Conservation (phyloP, 2,797 vertebrate genomes). For the Semotilus atromaculatus region DNA sequence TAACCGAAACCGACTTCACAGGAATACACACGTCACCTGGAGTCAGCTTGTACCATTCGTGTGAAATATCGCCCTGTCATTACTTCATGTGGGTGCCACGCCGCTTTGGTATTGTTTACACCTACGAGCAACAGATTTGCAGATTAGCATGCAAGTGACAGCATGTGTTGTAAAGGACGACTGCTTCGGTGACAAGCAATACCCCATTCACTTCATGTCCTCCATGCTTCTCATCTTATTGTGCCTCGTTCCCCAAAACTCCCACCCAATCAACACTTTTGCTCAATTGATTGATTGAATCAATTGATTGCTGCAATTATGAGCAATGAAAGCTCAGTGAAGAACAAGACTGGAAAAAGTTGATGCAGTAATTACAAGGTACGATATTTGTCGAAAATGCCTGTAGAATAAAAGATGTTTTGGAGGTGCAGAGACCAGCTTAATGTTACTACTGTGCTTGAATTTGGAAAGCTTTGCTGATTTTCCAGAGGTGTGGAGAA, state of each 20-base stretch:
- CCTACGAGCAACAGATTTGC: slow-evolving; percentile 53
- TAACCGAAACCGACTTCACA: not conserved
- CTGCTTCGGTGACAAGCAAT: slow-evolving; percentile 56
- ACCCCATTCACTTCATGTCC: slow-evolving; percentile 45
- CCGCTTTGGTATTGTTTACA: slow-evolving; percentile 57
- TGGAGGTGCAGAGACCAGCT: slow-evolving; percentile 7
- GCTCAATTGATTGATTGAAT: too few species aligned
- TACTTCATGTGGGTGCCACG: slow-evolving; percentile 43
- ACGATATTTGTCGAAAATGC: slow-evolving; percentile 16
- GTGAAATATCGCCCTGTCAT: slow-evolving; percentile 46
- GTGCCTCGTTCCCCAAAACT: slow-evolving; percentile 48
- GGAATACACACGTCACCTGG: slow-evolving; percentile 20
- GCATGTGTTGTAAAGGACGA: slow-evolving; percentile 50
- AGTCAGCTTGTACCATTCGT: slow-evolving; percentile 26
- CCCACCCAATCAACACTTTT: slow-evolving; percentile 44
- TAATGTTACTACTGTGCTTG: slow-evolving; percentile 6
- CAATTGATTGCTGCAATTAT: slow-evolving; percentile 52
- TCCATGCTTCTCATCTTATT: slow-evolving; percentile 46
- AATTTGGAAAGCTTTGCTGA: slow-evolving; percentile 2
- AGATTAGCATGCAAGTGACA: slow-evolving; percentile 40
- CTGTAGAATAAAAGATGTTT: slow-evolving; percentile 22
- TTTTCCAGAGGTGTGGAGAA: slow-evolving; percentile 27
- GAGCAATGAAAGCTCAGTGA: slow-evolving; percentile 31
- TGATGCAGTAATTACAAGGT: slow-evolving; percentile 45
- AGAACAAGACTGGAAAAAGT: slow-evolving; percentile 46